Evolutionary conservation across 2,888 invertebrate genomes (phyloP).

Genomic region (Antheraea assamensis): DNA sequence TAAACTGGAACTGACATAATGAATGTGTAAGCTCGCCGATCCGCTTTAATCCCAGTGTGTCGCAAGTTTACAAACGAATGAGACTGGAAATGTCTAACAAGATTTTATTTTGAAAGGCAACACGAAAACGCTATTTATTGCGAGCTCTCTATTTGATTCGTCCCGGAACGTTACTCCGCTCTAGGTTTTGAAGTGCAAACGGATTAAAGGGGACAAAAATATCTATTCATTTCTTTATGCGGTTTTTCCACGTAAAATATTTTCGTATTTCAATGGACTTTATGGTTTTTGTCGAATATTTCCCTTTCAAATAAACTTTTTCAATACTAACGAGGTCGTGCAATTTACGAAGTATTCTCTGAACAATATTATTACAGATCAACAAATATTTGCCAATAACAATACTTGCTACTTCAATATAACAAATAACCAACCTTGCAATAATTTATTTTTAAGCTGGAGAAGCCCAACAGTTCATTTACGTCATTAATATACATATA

Average conservation of each 20-base stretch:
- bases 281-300: background rate
- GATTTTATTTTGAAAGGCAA: constrained; percentile 59
- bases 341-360: too few species aligned
- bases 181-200: constrained; percentile 54
- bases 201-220: constrained; percentile 55
- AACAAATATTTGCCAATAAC: too few species aligned
- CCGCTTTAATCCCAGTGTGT: constrained; percentile 41
- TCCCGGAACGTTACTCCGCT: constrained; percentile 39
- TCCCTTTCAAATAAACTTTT: background rate
- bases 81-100: constrained; percentile 58
- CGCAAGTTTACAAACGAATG: constrained; percentile 39
- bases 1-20: constrained; percentile 10
- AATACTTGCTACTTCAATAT: too few species aligned
- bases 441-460: too few species aligned
- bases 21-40: constrained; percentile 28
- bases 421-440: too few species aligned
- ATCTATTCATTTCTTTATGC: constrained; percentile 44
- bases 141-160: constrained; percentile 59
- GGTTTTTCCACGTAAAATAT: constrained; percentile 34
- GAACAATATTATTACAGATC: too few species aligned
- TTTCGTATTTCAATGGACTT: constrained; percentile 10
- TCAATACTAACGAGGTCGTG: background rate
- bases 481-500: too few species aligned
- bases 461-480: too few species aligned
- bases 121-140: constrained; percentile 61